Percentiles rank a stretch among this genome's conserved stretches.
Conservation (phyloP, 2,888 invertebrate genomes). For the Calameuta idolon region DNA sequence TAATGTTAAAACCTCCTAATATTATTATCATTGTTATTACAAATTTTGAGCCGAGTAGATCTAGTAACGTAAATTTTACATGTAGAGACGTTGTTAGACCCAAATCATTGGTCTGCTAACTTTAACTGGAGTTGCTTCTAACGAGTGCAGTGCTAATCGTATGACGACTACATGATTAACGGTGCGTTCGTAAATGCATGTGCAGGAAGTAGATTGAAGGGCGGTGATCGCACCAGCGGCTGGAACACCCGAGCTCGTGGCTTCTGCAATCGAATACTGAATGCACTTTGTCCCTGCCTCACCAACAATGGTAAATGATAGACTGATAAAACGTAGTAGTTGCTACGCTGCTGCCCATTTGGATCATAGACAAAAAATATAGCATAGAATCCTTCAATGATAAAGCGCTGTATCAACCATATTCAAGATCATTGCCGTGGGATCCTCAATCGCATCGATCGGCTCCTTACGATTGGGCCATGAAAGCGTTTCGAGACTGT, state of each 20-base stretch:
- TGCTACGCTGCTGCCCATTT: conserved; percentile 1
- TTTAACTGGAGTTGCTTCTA: not conserved
- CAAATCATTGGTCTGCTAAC: not conserved
- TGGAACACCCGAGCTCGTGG: conserved; percentile 67
- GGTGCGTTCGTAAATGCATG: conserved; percentile 38
- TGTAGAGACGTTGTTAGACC: not conserved
- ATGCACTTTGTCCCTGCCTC: conserved; percentile 64
- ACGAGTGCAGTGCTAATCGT: not conserved
- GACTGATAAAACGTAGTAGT: conserved; percentile 36
- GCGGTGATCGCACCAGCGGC: conserved; percentile 56
- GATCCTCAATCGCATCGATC: not conserved
- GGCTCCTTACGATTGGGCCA: not conserved
- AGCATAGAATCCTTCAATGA: not conserved
- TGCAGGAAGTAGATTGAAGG: conserved; percentile 62
- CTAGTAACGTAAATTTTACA: not conserved
- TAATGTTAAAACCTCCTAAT: not conserved
- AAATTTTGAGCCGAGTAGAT: not conserved
- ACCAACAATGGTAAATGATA: conserved; percentile 65
- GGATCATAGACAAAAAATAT: not conserved
- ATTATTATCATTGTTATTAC: not conserved
- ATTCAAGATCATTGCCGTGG: not conserved
- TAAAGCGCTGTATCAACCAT: not conserved
- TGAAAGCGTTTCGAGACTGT: not conserved
- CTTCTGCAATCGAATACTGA: conserved; percentile 65
- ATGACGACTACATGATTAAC: conserved; percentile 2